A percentile compares a stretch with the other conserved stretches of the same genome.
Evolutionary conservation across 1,140 invertebrate species (phyloP).

Genomic region (Cydia amplana): DNA sequence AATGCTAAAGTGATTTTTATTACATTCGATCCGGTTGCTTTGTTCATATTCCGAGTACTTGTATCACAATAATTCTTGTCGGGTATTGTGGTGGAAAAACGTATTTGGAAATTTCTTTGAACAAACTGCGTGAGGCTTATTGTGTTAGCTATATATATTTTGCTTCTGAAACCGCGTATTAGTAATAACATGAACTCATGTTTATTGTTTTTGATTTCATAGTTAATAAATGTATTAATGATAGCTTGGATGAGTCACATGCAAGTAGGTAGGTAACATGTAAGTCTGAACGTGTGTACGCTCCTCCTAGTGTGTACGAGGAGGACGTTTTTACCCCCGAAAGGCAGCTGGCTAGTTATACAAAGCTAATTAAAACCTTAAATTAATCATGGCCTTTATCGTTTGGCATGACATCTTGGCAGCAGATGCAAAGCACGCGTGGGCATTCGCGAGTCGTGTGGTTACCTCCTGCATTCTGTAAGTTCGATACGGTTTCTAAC

Average conservation of each 20-base stretch:
- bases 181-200: background rate
- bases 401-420: background rate
- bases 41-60: conserved; percentile 63
- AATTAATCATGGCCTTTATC: conserved; percentile 12
- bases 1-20: conserved; percentile 77
- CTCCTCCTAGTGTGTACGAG: too few relatives aligned
- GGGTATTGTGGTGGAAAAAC: conserved; percentile 47
- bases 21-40: conserved; percentile 74
- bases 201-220: background rate
- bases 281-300: background rate
- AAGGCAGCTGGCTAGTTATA: conserved; percentile 4
- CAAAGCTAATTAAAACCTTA: conserved; percentile 7
- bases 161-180: conserved; percentile 9
- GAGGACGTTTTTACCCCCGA: background rate
- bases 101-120: conserved; percentile 38
- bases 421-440: conserved; percentile 53
- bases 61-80: conserved; percentile 48
- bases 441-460: conserved; percentile 39
- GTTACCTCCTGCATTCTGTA: conserved; percentile 31
- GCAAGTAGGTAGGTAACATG: background rate
- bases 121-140: conserved; percentile 35
- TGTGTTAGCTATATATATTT: conserved; percentile 10
- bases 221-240: background rate
- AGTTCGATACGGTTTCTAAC: conserved; percentile 66
- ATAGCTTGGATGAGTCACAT: background rate